phyloP scores from a whole-genome alignment of 2,113 vertebrate genomes.

The Cyphotilapia sp. region DNA sequence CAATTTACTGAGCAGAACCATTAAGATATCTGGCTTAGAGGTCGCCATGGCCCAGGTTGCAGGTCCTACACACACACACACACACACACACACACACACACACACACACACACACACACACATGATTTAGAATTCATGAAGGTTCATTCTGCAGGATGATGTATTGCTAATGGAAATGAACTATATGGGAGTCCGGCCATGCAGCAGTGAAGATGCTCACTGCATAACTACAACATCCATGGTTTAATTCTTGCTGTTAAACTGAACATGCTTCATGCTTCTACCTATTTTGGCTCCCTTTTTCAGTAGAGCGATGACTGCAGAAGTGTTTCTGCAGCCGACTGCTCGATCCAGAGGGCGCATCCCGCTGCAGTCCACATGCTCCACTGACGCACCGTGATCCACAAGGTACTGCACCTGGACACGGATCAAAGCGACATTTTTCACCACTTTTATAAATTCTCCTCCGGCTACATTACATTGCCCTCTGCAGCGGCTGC shows the following conservation, averaged over 20 bases:
- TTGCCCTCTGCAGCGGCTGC: neutral
- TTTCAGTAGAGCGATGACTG: constrained; percentile 92
- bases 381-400: constrained; percentile 93
- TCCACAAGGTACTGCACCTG: constrained; percentile 97
- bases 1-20: constrained; percentile 96
- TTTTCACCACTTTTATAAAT: neutral
- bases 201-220: neutral
- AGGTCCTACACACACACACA: constrained; percentile 76
- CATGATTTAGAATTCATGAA: neutral
- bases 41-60: constrained; percentile 99
- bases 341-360: constrained; percentile 92
- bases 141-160: neutral
- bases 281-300: constrained; percentile 98
- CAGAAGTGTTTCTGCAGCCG: constrained; percentile 94
- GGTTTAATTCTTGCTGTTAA: neutral
- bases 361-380: constrained; percentile 96
- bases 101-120: neutral
- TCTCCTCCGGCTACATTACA: neutral
- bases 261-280: neutral
- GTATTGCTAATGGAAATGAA: neutral
- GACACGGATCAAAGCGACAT: neutral
- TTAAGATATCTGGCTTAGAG: constrained; percentile 98
- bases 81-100: neutral
- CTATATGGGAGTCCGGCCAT: neutral
- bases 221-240: neutral